Conservation (phyloP, 2,113 vertebrate species). For the Apus apus region DNA sequence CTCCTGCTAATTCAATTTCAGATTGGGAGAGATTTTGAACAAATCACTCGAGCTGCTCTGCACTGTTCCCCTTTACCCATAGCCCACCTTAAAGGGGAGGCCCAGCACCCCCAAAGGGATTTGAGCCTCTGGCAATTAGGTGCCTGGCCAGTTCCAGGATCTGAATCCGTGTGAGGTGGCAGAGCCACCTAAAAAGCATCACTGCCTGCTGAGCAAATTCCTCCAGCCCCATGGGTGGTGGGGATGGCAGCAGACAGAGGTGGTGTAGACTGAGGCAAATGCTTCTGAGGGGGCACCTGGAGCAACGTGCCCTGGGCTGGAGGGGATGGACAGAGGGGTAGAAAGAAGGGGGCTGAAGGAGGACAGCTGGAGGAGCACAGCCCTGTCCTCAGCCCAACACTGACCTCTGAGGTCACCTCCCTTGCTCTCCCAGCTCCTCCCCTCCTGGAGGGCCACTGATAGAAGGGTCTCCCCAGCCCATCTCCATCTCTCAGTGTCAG, state of each 20-base stretch:
- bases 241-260: background rate
- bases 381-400: background rate
- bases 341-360: background rate
- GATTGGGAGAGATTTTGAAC: background rate
- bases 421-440: background rate
- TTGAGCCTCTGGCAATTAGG: background rate
- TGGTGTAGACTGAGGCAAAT: background rate
- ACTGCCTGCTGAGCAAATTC: background rate
- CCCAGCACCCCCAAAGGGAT: background rate
- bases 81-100: background rate
- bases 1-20: constrained; percentile 21
- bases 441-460: too few relatives aligned
- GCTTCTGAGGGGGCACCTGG: background rate
- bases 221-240: background rate
- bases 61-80: background rate
- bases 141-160: fast-evolving
- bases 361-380: background rate
- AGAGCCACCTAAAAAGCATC: background rate
- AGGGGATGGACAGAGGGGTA: too few relatives aligned
- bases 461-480: background rate
- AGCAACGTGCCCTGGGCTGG: background rate
- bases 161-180: background rate
- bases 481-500: background rate
- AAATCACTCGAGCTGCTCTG: background rate
- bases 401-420: background rate